phyloP scores from a whole-genome alignment of 2,888 invertebrate species.

The Conomelus anceps region DNA sequence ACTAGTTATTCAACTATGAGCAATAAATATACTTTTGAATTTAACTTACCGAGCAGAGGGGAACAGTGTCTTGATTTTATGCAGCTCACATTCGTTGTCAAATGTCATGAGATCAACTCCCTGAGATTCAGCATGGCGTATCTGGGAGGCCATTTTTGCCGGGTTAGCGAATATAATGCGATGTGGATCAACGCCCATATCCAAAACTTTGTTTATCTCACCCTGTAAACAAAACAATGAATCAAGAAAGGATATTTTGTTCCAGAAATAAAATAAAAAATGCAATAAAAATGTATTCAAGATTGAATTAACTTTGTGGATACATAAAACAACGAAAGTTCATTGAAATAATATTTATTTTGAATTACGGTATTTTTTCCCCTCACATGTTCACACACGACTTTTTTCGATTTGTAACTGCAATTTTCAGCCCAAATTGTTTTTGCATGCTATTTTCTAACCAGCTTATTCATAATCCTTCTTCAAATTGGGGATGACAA shows the following conservation, averaged over 20 bases:
- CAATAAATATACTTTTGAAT: not conserved
- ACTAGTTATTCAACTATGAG: too few species aligned
- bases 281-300: not conserved
- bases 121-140: constrained; percentile 69
- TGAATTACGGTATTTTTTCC: too few species aligned
- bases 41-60: constrained; percentile 65
- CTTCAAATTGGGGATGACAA: too few species aligned
- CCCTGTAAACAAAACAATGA: constrained; percentile 40
- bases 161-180: constrained; percentile 95
- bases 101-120: constrained; percentile 83
- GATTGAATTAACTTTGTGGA: too few species aligned
- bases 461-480: too few species aligned
- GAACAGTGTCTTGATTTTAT: constrained; percentile 77
- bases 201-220: constrained; percentile 78
- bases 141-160: constrained; percentile 85
- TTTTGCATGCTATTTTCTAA: too few species aligned
- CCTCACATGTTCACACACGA: too few species aligned
- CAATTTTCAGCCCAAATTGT: too few species aligned
- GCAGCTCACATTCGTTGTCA: constrained; percentile 86
- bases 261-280: not conserved
- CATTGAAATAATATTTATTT: too few species aligned
- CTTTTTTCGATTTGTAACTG: too few species aligned
- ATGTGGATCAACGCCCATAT: constrained; percentile 64
- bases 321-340: too few species aligned
- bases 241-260: not conserved